Conservation (phyloP, 2,113 vertebrate species). For the Callipepla californica region DNA sequence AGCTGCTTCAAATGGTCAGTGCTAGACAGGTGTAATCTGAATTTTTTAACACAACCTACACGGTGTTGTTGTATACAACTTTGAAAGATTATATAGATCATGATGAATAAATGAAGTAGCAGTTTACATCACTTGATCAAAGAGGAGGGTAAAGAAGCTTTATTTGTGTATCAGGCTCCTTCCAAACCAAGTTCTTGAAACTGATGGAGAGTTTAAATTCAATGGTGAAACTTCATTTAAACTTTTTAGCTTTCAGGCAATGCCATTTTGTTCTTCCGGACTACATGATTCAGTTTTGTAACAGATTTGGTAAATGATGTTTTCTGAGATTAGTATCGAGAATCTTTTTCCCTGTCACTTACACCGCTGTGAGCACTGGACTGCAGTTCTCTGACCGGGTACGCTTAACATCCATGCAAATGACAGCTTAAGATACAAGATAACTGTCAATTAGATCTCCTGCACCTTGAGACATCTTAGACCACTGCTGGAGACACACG, state of each 20-base stretch:
- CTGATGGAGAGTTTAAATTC: background rate
- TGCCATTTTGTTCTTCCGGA: background rate
- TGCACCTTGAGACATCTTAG: background rate
- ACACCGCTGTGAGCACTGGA: background rate
- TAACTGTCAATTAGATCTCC: background rate
- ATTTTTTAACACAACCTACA: background rate
- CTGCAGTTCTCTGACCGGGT: background rate
- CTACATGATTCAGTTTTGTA: background rate
- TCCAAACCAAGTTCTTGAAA: background rate
- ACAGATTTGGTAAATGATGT: background rate
- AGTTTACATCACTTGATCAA: background rate
- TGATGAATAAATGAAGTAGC: background rate
- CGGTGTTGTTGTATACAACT: background rate
- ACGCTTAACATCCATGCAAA: background rate
- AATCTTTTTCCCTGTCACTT: background rate
- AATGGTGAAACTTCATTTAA: background rate
- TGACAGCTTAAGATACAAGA: background rate
- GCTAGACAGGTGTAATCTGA: background rate
- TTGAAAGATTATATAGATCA: background rate
- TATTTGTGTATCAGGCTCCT: background rate
- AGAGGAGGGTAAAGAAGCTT: background rate
- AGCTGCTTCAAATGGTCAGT: background rate
- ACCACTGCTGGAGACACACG: background rate
- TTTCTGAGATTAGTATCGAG: background rate
- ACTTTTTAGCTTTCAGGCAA: background rate